These are phyloP conservation scores for Lagria hirta DNA, from an alignment of 2,888 invertebrate species.

Conservation along the genomic window DNA sequence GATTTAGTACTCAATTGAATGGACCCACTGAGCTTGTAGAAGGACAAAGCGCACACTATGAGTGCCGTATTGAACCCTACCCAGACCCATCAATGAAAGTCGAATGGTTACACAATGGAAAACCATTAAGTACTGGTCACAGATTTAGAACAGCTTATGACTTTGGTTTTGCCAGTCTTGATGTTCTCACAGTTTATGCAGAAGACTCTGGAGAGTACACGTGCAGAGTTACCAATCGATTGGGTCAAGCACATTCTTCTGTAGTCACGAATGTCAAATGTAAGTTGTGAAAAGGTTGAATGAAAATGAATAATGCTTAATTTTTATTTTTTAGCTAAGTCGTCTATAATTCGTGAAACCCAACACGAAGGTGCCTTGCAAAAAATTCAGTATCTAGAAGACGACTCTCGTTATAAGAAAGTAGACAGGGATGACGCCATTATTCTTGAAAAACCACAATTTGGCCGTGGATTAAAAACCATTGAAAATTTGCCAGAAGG, in stretches of 20 bases:
- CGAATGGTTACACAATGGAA: constrained; percentile 92
- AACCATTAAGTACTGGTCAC: constrained; percentile 84
- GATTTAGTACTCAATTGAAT: constrained; percentile 81
- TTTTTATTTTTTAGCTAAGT: constrained; percentile 63
- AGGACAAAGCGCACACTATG: constrained; percentile 89
- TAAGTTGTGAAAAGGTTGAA: constrained; percentile 57
- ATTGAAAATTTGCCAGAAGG: constrained; percentile 83
- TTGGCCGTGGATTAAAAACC: constrained; percentile 84
- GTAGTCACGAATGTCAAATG: constrained; percentile 79
- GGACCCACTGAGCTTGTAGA: constrained; percentile 84
- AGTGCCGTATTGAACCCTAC: constrained; percentile 90
- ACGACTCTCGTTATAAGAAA: constrained; percentile 75
- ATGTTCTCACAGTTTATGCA: constrained; percentile 89
- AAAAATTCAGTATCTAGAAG: constrained; percentile 91
- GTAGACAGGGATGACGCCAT: constrained; percentile 72
- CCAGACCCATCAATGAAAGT: constrained; percentile 86
- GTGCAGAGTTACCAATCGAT: constrained; percentile 81
- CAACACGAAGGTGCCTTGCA: constrained; percentile 91
- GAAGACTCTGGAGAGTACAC: constrained; percentile 94
- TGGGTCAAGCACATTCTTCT: constrained; percentile 81
- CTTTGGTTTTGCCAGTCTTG: constrained; percentile 95
- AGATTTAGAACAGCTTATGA: constrained; percentile 92
- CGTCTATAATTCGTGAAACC: constrained; percentile 84
- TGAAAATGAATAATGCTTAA: constrained; percentile 6
- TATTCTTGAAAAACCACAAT: constrained; percentile 83